Evolutionary conservation across 1,140 invertebrate species (phyloP).

Genomic region (Delia radicum): DNA sequence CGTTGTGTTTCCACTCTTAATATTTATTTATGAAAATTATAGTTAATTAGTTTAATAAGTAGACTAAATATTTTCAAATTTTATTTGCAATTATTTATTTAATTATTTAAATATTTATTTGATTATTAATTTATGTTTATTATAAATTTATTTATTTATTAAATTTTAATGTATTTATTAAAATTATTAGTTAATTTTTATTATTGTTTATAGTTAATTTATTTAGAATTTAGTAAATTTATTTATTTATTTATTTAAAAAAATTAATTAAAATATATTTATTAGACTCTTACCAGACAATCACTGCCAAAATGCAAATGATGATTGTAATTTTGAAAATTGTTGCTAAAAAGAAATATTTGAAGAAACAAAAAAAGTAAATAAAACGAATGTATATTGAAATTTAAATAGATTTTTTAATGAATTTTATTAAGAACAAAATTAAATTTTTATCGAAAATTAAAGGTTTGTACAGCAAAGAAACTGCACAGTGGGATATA

Average conservation of each 20-base stretch:
- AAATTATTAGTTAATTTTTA: conserved; percentile 1
- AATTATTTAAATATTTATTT: not conserved
- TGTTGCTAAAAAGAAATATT: not conserved
- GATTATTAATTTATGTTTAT: not conserved
- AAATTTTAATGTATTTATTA: too few relatives aligned
- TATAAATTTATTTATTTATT: not conserved
- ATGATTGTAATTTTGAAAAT: not conserved
- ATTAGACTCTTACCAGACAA: not conserved
- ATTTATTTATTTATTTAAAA: conserved; percentile 1
- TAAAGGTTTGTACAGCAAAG: too few relatives aligned
- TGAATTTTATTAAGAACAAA: not conserved
- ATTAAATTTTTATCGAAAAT: too few relatives aligned
- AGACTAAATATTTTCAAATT: conserved; percentile 7
- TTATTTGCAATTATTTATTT: conserved; percentile 8
- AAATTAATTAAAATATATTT: not conserved
- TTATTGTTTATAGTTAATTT: not conserved
- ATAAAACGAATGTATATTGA: not conserved
- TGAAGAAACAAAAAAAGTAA: not conserved
- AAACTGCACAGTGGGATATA: too few relatives aligned
- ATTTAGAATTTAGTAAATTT: conserved; percentile 6
- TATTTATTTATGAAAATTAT: not conserved
- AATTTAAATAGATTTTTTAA: not conserved
- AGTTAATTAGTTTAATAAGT: not conserved
- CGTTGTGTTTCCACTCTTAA: too few relatives aligned
- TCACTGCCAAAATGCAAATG: not conserved